Evolutionary conservation across 2,113 vertebrate genomes (phyloP).

Genomic region (Stigmatopora argus): DNA sequence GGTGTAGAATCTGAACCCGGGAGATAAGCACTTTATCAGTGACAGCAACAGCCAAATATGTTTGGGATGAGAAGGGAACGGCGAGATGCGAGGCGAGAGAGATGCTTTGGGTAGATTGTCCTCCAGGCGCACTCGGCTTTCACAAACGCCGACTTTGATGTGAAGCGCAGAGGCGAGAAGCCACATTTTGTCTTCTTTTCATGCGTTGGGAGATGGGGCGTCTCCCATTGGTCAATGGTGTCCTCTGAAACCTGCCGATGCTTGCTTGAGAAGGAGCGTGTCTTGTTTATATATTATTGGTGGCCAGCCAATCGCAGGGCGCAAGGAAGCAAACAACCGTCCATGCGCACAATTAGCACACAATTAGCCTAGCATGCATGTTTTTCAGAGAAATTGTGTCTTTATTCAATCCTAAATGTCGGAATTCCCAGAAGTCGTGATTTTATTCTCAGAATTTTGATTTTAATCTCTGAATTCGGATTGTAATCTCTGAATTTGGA

Average conservation of each 20-base stretch:
- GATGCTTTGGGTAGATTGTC: not conserved
- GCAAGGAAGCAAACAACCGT: too few species aligned
- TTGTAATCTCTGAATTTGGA: too few species aligned
- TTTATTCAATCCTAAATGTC: too few species aligned
- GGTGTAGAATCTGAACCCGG: not conserved
- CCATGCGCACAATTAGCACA: too few species aligned
- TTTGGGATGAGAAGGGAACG: not conserved
- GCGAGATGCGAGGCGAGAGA: not conserved
- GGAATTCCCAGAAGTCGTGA: too few species aligned
- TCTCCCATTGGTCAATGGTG: conserved; percentile 9
- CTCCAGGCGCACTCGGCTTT: not conserved
- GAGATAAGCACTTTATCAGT: not conserved
- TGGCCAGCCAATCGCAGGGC: too few species aligned
- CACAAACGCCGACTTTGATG: not conserved
- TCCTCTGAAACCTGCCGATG: conserved; percentile 14
- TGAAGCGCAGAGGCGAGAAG: not conserved
- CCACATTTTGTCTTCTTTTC: not conserved
- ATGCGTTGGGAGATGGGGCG: not conserved
- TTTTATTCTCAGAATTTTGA: too few species aligned
- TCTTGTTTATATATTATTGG: too few species aligned
- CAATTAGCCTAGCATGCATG: too few species aligned
- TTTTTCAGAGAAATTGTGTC: too few species aligned
- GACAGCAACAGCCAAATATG: not conserved
- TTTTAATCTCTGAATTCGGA: too few species aligned
- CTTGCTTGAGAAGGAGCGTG: conserved; percentile 21